phyloP scores from a whole-genome alignment of 2,113 vertebrate genomes.

The Neoarius graeffei region DNA sequence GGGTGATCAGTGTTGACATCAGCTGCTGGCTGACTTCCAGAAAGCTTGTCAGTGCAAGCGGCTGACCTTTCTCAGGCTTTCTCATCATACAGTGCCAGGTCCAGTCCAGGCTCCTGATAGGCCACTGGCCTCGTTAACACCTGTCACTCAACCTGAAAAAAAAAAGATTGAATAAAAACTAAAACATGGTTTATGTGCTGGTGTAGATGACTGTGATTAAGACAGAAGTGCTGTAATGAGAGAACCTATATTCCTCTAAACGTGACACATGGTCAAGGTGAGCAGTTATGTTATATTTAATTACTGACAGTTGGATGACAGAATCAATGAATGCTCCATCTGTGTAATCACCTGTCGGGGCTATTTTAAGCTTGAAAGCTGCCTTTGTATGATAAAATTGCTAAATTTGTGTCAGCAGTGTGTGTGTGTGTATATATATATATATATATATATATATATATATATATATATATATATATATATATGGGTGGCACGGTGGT shows the following conservation, averaged over 20 bases:
- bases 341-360: neutral
- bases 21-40: slow-evolving; percentile 49
- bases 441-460: too few species aligned
- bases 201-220: neutral
- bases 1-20: slow-evolving; percentile 61
- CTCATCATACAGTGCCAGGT: slow-evolving; percentile 31
- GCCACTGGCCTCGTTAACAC: slow-evolving; percentile 47
- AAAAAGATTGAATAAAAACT: neutral
- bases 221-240: neutral
- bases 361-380: slow-evolving; percentile 16
- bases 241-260: neutral
- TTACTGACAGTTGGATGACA: slow-evolving; percentile 27
- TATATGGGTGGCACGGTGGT: too few species aligned
- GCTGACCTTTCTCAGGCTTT: slow-evolving; percentile 56
- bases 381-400: slow-evolving; percentile 1
- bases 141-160: slow-evolving; percentile 44
- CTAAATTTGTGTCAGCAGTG: slow-evolving; percentile 6
- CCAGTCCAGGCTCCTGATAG: slow-evolving; percentile 25
- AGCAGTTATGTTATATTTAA: slow-evolving; percentile 10
- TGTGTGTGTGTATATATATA: too few species aligned
- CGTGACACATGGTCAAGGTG: slow-evolving; percentile 13
- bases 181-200: neutral
- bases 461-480: too few species aligned
- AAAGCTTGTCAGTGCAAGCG: slow-evolving; percentile 53
- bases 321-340: slow-evolving; percentile 27